Conservation (phyloP, 2,888 invertebrate species). For the Drosophila prostipennis region DNA sequence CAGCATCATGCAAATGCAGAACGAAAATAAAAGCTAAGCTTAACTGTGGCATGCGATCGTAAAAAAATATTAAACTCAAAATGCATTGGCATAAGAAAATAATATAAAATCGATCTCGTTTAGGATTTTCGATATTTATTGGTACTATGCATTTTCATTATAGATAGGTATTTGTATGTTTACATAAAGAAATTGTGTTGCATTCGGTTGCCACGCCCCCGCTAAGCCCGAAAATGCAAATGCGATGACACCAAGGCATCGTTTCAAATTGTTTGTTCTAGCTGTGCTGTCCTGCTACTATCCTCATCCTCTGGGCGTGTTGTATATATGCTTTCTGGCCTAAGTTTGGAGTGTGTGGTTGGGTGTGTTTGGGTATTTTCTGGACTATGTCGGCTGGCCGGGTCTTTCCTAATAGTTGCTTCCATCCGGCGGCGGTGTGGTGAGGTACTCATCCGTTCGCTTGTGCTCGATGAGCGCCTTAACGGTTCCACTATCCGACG, state of each 20-base stretch:
- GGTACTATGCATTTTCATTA: slow-evolving; percentile 43
- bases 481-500: slow-evolving; percentile 95
- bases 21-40: slow-evolving; percentile 7
- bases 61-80: slow-evolving; percentile 13
- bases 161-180: slow-evolving; percentile 33
- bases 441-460: slow-evolving; percentile 95
- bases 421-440: slow-evolving; percentile 93
- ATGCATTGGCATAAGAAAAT: slow-evolving; percentile 20
- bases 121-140: slow-evolving; percentile 59
- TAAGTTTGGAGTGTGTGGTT: slow-evolving; percentile 26
- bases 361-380: slow-evolving; percentile 18
- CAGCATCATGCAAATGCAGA: slow-evolving; percentile 63
- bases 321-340: slow-evolving; percentile 9
- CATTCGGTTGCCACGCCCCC: slow-evolving; percentile 33
- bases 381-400: slow-evolving; percentile 6
- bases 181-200: slow-evolving; percentile 53
- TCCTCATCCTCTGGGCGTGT: slow-evolving; percentile 9
- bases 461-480: slow-evolving; percentile 96
- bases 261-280: slow-evolving; percentile 18
- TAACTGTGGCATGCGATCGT: slow-evolving; percentile 41
- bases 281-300: background rate
- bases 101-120: slow-evolving; percentile 19
- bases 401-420: slow-evolving; percentile 87
- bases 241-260: slow-evolving; percentile 13
- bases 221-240: slow-evolving; percentile 25